These are phyloP conservation scores for Dromiciops gliroides DNA, from an alignment of 2,113 vertebrate species.

Conservation along the genomic window DNA sequence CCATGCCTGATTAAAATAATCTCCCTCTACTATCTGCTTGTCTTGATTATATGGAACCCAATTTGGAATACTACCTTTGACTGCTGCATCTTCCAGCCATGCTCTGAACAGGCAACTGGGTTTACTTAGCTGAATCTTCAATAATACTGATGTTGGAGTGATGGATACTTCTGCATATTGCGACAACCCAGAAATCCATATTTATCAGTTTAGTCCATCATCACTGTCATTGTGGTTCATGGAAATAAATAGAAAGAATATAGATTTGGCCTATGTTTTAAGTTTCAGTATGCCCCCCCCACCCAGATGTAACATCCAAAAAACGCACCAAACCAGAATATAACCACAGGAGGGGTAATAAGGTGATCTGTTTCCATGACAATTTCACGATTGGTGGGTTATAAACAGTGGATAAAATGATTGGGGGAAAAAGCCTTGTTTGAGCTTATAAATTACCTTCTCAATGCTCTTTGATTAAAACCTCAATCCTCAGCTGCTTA, in stretches of 20 bases:
- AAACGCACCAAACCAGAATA: slow-evolving; percentile 13
- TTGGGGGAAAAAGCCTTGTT: slow-evolving; percentile 32
- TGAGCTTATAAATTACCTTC: slow-evolving; percentile 63
- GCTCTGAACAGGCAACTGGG: neutral
- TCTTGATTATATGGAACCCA: neutral
- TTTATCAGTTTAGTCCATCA: neutral
- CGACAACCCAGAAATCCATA: neutral
- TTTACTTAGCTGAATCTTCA: neutral
- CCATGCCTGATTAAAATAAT: neutral
- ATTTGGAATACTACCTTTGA: neutral
- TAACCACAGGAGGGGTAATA: neutral
- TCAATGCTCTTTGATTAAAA: slow-evolving; percentile 70
- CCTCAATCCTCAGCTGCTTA: slow-evolving; percentile 63
- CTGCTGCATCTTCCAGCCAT: neutral
- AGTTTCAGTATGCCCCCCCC: neutral
- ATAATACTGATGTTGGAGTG: neutral
- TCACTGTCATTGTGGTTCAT: neutral
- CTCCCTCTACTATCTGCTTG: neutral
- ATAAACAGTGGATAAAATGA: slow-evolving; percentile 60
- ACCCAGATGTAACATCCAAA: neutral
- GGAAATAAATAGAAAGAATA: neutral
- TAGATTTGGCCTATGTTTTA: neutral
- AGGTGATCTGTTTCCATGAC: slow-evolving; percentile 20
- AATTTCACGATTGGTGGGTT: slow-evolving; percentile 6
- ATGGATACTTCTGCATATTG: neutral